Conservation (phyloP, 2,113 vertebrate genomes). For the Spheniscus mendiculus region DNA sequence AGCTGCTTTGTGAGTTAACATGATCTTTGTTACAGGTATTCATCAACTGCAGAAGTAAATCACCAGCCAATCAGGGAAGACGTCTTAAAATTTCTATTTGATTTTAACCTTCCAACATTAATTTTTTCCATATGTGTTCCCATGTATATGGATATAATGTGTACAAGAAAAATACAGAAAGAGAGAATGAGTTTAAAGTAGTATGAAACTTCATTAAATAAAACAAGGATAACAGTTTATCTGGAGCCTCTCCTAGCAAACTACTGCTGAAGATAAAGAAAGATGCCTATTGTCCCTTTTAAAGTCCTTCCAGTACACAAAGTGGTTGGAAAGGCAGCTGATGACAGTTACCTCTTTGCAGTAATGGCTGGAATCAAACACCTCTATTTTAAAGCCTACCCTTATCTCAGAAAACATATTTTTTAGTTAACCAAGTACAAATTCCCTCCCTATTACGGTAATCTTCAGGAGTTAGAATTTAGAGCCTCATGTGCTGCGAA, state of each 20-base stretch:
- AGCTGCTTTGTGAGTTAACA: not conserved
- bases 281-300: not conserved
- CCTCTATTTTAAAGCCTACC: not conserved
- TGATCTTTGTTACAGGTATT: not conserved
- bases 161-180: not conserved
- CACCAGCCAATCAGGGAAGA: not conserved
- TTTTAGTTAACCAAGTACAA: not conserved
- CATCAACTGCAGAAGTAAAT: not conserved
- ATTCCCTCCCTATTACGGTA: not conserved
- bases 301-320: not conserved
- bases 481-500: not conserved
- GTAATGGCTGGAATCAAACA: not conserved
- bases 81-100: not conserved
- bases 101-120: not conserved
- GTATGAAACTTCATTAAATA: not conserved
- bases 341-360: not conserved
- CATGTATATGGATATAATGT: not conserved
- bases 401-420: rapidly evolving
- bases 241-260: not conserved
- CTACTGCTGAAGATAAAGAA: not conserved
- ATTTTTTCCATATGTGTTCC: not conserved
- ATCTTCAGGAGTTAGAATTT: not conserved
- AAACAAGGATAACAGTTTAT: not conserved
- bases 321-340: not conserved
- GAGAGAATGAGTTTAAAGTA: not conserved